A percentile compares a stretch with the other conserved stretches of the same genome.
These are phyloP conservation scores for Rattus rattus DNA, from an alignment of 2,113 vertebrate genomes.

Conservation along the genomic window DNA sequence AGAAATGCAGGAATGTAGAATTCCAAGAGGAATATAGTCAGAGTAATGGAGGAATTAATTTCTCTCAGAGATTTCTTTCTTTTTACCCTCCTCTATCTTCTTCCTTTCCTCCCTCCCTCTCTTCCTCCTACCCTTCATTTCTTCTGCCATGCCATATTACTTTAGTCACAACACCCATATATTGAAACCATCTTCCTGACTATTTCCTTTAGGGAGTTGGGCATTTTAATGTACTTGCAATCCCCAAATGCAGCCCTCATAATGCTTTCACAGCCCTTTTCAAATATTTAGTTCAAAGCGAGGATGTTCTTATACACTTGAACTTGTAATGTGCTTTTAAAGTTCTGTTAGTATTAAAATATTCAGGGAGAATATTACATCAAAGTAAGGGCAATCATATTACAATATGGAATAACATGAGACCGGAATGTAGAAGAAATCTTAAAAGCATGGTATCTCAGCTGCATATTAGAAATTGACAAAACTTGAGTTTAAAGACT, in stretches of 20 bases:
- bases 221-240: not conserved
- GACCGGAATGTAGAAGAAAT: not conserved
- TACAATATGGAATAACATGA: not conserved
- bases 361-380: constrained; percentile 61
- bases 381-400: constrained; percentile 60
- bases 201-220: not conserved
- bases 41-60: not conserved
- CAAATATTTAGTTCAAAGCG: constrained; percentile 62
- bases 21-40: not conserved
- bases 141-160: not conserved
- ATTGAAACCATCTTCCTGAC: not conserved
- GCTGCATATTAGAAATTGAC: constrained; percentile 8
- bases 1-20: not conserved
- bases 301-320: constrained; percentile 30
- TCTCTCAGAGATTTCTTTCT: not conserved
- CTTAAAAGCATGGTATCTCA: constrained; percentile 23
- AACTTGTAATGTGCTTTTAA: constrained; percentile 41
- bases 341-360: constrained; percentile 68
- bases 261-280: not conserved
- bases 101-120: not conserved
- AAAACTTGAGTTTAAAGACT: constrained; percentile 41
- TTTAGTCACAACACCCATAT: not conserved
- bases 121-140: not conserved
- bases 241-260: not conserved
- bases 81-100: no score